Evolutionary conservation across 2,888 invertebrate genomes (phyloP), one percentile per base, ranked within the genome.

Genomic region (Nasonovia ribisnigri): DNA sequence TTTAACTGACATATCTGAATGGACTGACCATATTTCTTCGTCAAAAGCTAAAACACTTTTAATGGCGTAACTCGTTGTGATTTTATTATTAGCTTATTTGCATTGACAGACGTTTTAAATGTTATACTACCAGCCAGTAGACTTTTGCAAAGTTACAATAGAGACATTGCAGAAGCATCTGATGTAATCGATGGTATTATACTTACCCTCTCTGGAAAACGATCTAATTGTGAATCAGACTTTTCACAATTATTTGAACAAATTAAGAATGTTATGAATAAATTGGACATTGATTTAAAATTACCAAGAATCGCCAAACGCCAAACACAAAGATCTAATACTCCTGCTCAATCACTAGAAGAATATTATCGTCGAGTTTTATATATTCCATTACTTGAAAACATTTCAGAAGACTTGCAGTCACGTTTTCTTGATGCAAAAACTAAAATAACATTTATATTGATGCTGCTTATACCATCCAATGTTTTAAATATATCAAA

Each of bases 341-440:
- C 54, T 54, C 24, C 54, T n/a, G 67, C 67, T 67, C 67, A 67
- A 67, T 67, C 67, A 29, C 67, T 13, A n/a, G n/a, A n/a, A 67
- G 67, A 67, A 67, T 67, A 67, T 54, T 67, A 67, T 67, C 67
- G n/a, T 67, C 67, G 67, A 67, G 67, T 67, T 67, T 67, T 67
- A 67, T 67, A 67, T 67, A n/a, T n/a, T n/a, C n/a, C n/a, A 67
- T 67, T 67, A 67, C 67, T 67, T 67, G 67, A 67, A 67, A 67
- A n/a, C 67, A 67, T 67, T 67, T 67, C n/a, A 67, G 67, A 67
- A 67, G 10, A 67, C 67, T 67, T 67, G 67, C 67, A 67, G 67
- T 67, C 67, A 67, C 67, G 29, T 67, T 67, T 67, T n/a, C 29
- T 67, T 67, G n/a, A n/a, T 67, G n/a, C 29, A n/a, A 67, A 67